These are phyloP conservation scores for Drosophila ohnishii DNA, from an alignment of 1,140 invertebrate species.

Conservation along the genomic window DNA sequence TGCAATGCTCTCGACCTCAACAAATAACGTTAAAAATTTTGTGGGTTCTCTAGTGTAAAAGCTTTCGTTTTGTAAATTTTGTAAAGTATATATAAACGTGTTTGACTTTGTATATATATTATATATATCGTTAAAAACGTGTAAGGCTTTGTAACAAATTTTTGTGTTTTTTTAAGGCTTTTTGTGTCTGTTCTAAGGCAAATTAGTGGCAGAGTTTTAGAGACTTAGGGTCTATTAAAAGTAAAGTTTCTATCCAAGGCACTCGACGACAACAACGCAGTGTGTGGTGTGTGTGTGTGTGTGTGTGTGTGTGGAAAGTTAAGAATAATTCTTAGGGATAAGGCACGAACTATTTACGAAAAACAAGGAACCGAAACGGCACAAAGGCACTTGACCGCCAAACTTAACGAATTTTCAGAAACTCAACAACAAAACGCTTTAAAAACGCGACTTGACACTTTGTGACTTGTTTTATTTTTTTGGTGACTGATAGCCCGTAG, in stretches of 20 bases:
- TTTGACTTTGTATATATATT: slow-evolving; percentile 39
- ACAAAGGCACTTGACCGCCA: slow-evolving; percentile 56
- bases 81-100: slow-evolving; percentile 55
- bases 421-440: slow-evolving; percentile 62
- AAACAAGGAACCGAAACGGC: slow-evolving; percentile 41
- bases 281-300: slow-evolving; percentile 28
- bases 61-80: slow-evolving; percentile 51
- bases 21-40: slow-evolving; percentile 61
- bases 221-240: slow-evolving; percentile 53
- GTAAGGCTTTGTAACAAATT: slow-evolving; percentile 63
- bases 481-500: slow-evolving; percentile 6
- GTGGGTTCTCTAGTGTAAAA: slow-evolving; percentile 52
- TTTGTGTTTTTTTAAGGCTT: slow-evolving; percentile 11
- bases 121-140: slow-evolving; percentile 57
- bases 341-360: slow-evolving; percentile 61
- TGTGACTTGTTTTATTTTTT: slow-evolving; percentile 17
- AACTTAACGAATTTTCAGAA: slow-evolving; percentile 62
- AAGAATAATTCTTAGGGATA: slow-evolving; percentile 45
- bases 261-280: slow-evolving; percentile 65
- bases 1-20: slow-evolving; percentile 26
- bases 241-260: slow-evolving; percentile 60
- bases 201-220: slow-evolving; percentile 70
- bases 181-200: slow-evolving; percentile 59
- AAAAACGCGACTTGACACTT: slow-evolving; percentile 46
- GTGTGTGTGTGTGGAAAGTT: slow-evolving; percentile 15